Base-by-base conservation (phyloP, 2,888 invertebrate species). In the Scrobipalpa costella region DNA sequence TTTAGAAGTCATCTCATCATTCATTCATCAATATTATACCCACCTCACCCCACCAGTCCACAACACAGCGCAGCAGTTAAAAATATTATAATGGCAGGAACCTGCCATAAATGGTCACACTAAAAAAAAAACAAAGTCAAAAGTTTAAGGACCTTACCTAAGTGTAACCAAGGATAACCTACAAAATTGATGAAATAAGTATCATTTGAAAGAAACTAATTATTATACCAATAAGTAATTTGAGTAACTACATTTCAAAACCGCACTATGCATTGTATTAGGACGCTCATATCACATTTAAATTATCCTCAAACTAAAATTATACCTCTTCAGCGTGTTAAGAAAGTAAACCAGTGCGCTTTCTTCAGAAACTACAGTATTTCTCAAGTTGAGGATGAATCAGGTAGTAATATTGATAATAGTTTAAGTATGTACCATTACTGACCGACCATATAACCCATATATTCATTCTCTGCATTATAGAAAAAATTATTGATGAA, bases 401-500 rank as follows among this genome's bases (percentile, higher is more conserved):
- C 74, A 40, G 80, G 79, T 79, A 73, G 5, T 15, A 27, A 27
- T 13, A 11, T 52, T 21, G 5, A 7, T 21, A 13, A 2, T 36
- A 27, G 13, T 49, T 36, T 58, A n/a, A 59, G 7, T 40, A 40
- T 21, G 21, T 8, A 34, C 21, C 19, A 15, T 33, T 60, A 2
- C n/a, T 60, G 5, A 9, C 11, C 7, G 5, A 9, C 11, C 7
- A 33, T 60, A 33, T 7, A 15, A 8, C 11, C 17, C 7, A 19
- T 40, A 21, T 61, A 49, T 33, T 8, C 27, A 34, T 34, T 0
- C 15, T 86, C 81, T 65, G 27, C n/a, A 13, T 55, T 55, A 15
- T 73, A 92, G 92, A 90, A 50, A 68, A 76, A 66, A 78, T 91
- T 52, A 75, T 94, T 1, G 73, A 88, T 33, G 76, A 87, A 57